A percentile compares a stretch with the other conserved stretches of the same genome.
These are phyloP conservation scores for Mayetiola destructor DNA, from an alignment of 2,888 invertebrate genomes.

Conservation along the genomic window DNA sequence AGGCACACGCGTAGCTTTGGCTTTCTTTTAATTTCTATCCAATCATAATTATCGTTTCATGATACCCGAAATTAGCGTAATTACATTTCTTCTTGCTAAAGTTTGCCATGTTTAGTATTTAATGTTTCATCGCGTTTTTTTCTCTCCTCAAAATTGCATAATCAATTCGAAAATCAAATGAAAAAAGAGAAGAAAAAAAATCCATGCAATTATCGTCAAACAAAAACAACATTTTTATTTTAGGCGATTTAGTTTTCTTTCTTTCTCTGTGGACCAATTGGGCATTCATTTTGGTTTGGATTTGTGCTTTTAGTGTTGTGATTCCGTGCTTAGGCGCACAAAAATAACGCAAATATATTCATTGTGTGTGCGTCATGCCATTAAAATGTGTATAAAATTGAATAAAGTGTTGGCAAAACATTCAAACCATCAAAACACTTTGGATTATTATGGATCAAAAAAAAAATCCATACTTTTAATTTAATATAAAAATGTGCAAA, in stretches of 20 bases:
- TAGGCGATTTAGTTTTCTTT: slow-evolving; percentile 7
- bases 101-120: no score
- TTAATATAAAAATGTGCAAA: no score
- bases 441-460: no score
- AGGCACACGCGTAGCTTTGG: slow-evolving; percentile 2
- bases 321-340: not conserved
- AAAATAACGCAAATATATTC: not conserved
- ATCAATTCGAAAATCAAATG: not conserved
- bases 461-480: no score
- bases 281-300: not conserved
- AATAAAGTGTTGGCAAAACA: no score
- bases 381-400: no score
- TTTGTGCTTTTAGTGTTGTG: not conserved
- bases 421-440: no score
- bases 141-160: not conserved
- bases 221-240: not conserved
- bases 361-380: no score
- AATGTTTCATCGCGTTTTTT: no score
- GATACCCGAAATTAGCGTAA: not conserved
- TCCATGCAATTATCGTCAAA: slow-evolving; percentile 5
- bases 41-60: not conserved
- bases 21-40: no score
- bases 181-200: not conserved
- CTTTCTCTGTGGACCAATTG: not conserved
- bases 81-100: not conserved